A percentile compares a stretch with the other conserved stretches of the same genome.
Conservation (phyloP, 2,797 vertebrate genomes). For the Rhinoraja longicauda region DNA sequence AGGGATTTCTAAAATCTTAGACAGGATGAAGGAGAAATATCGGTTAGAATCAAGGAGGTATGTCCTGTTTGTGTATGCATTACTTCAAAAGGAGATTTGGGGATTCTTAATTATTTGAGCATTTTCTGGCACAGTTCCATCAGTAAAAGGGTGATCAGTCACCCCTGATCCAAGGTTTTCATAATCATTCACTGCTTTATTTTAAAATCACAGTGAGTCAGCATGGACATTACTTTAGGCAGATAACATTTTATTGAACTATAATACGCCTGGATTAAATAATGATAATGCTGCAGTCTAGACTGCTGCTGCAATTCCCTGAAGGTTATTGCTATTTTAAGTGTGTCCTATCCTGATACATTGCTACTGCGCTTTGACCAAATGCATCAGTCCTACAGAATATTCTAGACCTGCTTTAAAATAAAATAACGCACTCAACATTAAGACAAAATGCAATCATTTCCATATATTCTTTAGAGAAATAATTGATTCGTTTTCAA, state of each 20-base stretch:
- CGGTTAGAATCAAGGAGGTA: neutral
- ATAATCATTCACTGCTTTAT: neutral
- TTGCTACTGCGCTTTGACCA: neutral
- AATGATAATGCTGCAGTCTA: slow-evolving; percentile 7
- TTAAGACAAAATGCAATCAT: neutral
- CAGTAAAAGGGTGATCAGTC: neutral
- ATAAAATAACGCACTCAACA: neutral
- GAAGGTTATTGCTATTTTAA: slow-evolving; percentile 30
- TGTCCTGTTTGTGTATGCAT: no score
- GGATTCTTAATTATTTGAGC: neutral
- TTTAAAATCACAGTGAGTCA: slow-evolving; percentile 29
- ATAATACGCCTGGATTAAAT: slow-evolving; percentile 8
- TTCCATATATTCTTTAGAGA: neutral
- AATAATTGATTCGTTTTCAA: slow-evolving; percentile 1
- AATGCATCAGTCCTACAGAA: neutral
- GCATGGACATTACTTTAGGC: neutral
- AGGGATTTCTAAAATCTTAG: neutral
- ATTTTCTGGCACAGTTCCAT: neutral
- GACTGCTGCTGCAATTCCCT: slow-evolving; percentile 10
- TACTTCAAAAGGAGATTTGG: neutral
- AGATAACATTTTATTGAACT: slow-evolving; percentile 6
- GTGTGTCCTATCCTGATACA: neutral
- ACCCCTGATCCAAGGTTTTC: slow-evolving; percentile 15
- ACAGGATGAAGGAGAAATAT: neutral
- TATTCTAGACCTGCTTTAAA: neutral